Conservation (phyloP, 2,113 vertebrate species). For the Apaloderma vittatum region DNA sequence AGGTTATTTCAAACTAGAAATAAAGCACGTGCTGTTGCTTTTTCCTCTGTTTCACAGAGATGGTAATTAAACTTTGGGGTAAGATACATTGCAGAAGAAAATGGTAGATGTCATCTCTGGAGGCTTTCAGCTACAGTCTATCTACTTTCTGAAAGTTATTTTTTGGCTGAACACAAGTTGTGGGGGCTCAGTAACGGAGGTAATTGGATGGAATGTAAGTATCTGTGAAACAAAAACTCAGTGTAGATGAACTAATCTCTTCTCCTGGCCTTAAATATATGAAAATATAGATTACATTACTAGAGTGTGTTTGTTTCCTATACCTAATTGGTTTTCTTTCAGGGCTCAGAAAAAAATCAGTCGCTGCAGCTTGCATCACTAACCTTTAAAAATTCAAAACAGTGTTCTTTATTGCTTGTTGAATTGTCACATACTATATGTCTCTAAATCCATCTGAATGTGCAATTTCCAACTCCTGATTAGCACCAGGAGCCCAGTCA, state of each 20-base stretch:
- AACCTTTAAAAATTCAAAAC: slow-evolving; percentile 56
- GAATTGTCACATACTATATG: slow-evolving; percentile 46
- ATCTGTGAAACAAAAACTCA: slow-evolving; percentile 29
- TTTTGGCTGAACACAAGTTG: slow-evolving; percentile 11
- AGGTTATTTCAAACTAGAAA: slow-evolving; percentile 50
- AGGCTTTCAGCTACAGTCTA: neutral
- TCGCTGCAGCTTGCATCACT: slow-evolving; percentile 17
- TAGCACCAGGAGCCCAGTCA: slow-evolving; percentile 39
- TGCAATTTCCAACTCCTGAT: slow-evolving; percentile 43
- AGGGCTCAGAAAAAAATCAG: neutral
- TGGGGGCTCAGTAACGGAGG: neutral
- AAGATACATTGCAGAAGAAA: neutral
- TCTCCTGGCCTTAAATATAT: slow-evolving; percentile 20
- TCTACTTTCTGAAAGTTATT: slow-evolving; percentile 6
- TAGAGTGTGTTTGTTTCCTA: neutral
- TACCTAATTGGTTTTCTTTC: slow-evolving; percentile 46
- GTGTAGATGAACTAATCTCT: slow-evolving; percentile 54
- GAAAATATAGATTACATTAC: slow-evolving; percentile 47
- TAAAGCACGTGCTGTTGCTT: neutral
- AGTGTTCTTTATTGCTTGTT: slow-evolving; percentile 11
- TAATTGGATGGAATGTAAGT: slow-evolving; percentile 44
- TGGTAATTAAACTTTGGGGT: slow-evolving; percentile 35
- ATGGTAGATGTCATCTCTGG: neutral
- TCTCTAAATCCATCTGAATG: slow-evolving; percentile 54
- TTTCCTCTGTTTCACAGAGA: neutral